phyloP scores from a whole-genome alignment of 1,140 invertebrate species.

The Nephila pilipes region DNA sequence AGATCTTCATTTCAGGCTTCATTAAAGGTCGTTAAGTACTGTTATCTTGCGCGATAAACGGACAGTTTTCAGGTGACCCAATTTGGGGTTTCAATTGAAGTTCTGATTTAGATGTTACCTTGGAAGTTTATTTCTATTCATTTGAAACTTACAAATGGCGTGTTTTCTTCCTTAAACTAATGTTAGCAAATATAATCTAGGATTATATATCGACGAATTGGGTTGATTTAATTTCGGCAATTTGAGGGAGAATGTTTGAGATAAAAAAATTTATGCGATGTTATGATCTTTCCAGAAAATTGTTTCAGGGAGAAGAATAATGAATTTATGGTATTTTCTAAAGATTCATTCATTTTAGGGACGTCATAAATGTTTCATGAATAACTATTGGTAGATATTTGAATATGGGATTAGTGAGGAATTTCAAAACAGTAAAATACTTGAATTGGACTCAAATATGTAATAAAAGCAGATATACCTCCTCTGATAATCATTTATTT shows the following conservation, averaged over 20 bases:
- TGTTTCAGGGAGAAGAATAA: neutral
- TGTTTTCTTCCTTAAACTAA: neutral
- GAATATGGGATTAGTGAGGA: neutral
- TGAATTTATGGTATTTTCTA: neutral
- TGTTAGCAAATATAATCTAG: neutral
- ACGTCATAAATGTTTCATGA: neutral
- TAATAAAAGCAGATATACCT: too few relatives aligned
- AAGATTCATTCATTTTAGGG: neutral
- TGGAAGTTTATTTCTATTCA: neutral
- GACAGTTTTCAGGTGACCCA: neutral
- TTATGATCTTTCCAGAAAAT: neutral
- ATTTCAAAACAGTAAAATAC: too few relatives aligned
- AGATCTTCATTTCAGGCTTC: neutral
- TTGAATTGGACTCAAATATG: too few relatives aligned
- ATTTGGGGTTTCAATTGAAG: neutral
- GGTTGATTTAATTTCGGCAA: neutral
- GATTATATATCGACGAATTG: neutral
- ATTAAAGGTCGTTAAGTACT: neutral
- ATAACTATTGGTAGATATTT: neutral
- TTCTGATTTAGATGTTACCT: neutral
- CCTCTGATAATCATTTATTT: too few relatives aligned
- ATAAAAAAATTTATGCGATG: neutral
- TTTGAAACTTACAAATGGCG: neutral
- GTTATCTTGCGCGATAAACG: neutral
- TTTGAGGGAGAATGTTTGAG: neutral